phyloP scores from a whole-genome alignment of 2,888 invertebrate species.

The Drosophila kanekoi region DNA sequence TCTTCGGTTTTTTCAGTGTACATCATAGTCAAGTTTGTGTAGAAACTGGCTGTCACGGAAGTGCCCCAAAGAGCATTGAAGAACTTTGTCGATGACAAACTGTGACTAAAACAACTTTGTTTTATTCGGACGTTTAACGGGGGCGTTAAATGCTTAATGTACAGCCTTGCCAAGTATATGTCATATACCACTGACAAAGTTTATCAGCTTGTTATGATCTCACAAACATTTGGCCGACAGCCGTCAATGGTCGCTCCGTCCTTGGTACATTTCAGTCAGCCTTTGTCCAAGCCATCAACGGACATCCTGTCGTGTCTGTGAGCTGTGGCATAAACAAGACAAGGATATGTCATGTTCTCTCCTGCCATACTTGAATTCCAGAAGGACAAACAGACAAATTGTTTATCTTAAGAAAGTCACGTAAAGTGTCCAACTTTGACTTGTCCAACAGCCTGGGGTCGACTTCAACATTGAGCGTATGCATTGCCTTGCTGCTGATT shows the following conservation, averaged over 20 bases:
- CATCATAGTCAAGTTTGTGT: conserved; percentile 14
- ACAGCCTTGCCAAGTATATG: conserved; percentile 16
- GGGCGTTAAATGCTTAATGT: conserved; percentile 42
- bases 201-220: conserved; percentile 53
- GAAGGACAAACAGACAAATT: conserved; percentile 30
- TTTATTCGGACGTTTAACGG: conserved; percentile 23
- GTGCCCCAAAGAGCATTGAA: conserved; percentile 48
- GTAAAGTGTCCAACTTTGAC: conserved; percentile 30
- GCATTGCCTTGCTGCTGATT: conserved; percentile 1
- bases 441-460: not conserved
- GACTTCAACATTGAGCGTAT: conserved; percentile 1
- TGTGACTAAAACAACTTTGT: conserved; percentile 23
- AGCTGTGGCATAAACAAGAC: conserved; percentile 47
- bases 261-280: conserved; percentile 16
- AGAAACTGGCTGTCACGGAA: conserved; percentile 43
- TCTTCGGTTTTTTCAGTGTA: conserved; percentile 7
- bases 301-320: conserved; percentile 49
- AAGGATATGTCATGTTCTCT: conserved; percentile 23
- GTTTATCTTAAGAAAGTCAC: conserved; percentile 51
- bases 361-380: conserved; percentile 3
- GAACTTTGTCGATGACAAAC: conserved; percentile 45
- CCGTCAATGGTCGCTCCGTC: conserved; percentile 33
- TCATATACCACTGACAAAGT: conserved; percentile 36
- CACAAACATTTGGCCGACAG: conserved; percentile 35
- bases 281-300: conserved; percentile 41